Evolutionary conservation across 2,797 vertebrate species (phyloP).

Genomic region (Siniperca undulata): DNA sequence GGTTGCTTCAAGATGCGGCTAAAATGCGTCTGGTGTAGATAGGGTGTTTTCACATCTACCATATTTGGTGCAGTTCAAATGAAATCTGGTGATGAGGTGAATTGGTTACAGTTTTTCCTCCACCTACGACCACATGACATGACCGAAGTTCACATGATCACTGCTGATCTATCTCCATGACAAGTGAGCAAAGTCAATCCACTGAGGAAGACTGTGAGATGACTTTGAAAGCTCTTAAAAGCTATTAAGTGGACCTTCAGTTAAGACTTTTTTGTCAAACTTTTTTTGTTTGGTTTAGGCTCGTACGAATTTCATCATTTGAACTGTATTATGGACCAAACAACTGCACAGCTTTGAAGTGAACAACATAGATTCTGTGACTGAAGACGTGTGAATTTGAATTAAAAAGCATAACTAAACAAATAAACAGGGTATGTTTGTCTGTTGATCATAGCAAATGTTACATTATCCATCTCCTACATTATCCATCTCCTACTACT

Average conservation of each 20-base stretch:
- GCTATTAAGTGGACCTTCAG: not conserved
- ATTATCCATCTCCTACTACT: not conserved
- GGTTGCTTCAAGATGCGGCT: not conserved
- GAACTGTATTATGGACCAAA: not conserved
- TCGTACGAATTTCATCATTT: not conserved
- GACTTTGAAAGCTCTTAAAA: not conserved
- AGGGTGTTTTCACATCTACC: not conserved
- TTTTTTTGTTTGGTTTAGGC: not conserved
- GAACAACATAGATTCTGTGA: not conserved
- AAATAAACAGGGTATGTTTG: not conserved
- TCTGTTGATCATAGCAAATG: not conserved
- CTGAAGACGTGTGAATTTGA: not conserved
- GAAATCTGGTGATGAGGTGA: not conserved
- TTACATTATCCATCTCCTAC: not conserved
- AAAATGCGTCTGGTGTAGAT: too few relatives aligned
- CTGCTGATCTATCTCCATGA: not conserved
- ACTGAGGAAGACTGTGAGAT: not conserved
- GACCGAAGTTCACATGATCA: not conserved
- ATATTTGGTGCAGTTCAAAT: not conserved
- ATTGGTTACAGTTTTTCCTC: not conserved
- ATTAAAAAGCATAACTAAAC: not conserved
- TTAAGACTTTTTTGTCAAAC: not conserved
- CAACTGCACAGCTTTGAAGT: not conserved
- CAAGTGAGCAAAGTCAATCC: not conserved
- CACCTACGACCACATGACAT: not conserved